Base-by-base conservation (phyloP, 2,113 vertebrate species). In the Neodon shergylaensis region DNA sequence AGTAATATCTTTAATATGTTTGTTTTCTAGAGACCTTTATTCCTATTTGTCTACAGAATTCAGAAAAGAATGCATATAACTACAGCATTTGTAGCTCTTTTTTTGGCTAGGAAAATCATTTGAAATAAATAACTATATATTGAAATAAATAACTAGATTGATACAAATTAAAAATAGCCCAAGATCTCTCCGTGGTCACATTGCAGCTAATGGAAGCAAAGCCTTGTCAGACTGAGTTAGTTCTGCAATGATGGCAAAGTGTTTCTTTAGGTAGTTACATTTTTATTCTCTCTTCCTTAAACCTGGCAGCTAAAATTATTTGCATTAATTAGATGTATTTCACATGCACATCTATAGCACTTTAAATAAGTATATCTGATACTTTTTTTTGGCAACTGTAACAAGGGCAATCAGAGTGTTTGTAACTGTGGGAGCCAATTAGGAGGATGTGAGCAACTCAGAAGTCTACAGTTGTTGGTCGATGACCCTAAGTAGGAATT, bases 111-210 rank as follows among this genome's bases (percentile, higher is more conserved):
- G 98, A 98, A 98, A 98, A 98, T 99, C 98, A 98, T 99, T 99
- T 99, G 96, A 97, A 97, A 99, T 81, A 98, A 98, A 97, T 98
- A 98, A 98, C 98, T 98, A 98, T 98, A 98, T 96, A 47, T 99
- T 99, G 96, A 97, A 97, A 99, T 81, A 98, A 98, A 97, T 98
- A 98, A 98, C 98, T 98, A 98, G 98, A 99, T 98, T 98, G 98
- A 99, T 98, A 99, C 99, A 99, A 98, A 99, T 99, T 98, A 98
- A 98, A 99, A 99, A 98, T 98, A 98, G 97, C 97, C 98, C 98
- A 98, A 83, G 96, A 96, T 98, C 97, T 95, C 97, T 98, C 99
- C 98, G 98, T 99, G 98, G 99, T 99, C 99, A 98, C 98, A 98
- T 96, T 92, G 90, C 95, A 97, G 88, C 96, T 28, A 97, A 97